Evolutionary conservation across 2,113 vertebrate species (phyloP), one percentile per base, ranked within the genome.

Genomic region (Neolamprologus caudopunctatus): DNA sequence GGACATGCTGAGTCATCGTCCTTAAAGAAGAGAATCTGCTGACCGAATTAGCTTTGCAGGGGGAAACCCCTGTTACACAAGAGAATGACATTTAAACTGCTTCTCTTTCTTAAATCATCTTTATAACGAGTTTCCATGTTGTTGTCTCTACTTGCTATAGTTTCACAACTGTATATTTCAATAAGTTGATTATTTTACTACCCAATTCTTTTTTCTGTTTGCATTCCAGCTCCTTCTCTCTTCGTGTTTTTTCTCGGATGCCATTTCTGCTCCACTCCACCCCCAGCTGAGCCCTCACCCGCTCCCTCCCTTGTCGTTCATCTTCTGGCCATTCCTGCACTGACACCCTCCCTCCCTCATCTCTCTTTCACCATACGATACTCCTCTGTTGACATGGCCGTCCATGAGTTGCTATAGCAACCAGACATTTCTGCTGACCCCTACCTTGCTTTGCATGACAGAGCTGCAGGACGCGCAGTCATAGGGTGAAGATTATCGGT

Each of bases 331-430:
- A 89, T 92, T 91, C 84, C 90, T 88, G 81, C 61, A 87, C 93
- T 87, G 84, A 91, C 84, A 84, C 75, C 84, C 82, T 82, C 78
- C 12, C 82, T 58, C 83, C 81, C 88, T 61, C 81, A 80, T 95
- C 91, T 96, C 91, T 45, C 87, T 95, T 96, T 95, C 95, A 93
- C 92, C 95, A 96, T 93, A 88, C 31, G 94, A 96, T 95, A 96
- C 90, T 85, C 40, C 81, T 89, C 78, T 96, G 94, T 96, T 95
- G 94, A 95, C 86, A 78, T 54, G 83, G 91, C 90, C 28, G 54
- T 81, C 86, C 8, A 47, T 17, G n/a, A 35, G 95, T 94, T 89
- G 82, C 94, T 92, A 91, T 90, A 91, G 91, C 89, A 88, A 95
- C 94, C 82, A 88, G 90, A 89, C 86, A 86, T 94, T 94, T 91